These are phyloP conservation scores for Tolmerus cingulatus DNA, from an alignment of 2,888 invertebrate species.

Conservation along the genomic window DNA sequence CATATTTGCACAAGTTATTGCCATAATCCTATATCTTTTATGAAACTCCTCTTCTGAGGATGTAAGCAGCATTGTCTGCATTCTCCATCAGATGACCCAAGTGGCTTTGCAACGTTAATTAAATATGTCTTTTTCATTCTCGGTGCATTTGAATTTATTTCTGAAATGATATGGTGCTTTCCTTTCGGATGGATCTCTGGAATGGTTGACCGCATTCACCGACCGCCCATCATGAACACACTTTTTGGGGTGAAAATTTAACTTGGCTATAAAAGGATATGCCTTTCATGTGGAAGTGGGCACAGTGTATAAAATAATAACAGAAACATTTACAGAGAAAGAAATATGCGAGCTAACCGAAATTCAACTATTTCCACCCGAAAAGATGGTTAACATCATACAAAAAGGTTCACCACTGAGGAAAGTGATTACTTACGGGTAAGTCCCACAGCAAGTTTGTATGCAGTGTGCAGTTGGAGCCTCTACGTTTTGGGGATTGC, in stretches of 20 bases:
- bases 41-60: not conserved
- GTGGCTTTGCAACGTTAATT: not conserved
- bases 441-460: slow-evolving; percentile 51
- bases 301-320: slow-evolving; percentile 74
- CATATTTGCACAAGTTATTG: not conserved
- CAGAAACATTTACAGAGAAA: slow-evolving; percentile 70
- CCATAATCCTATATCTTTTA: not conserved
- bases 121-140: slow-evolving; percentile 19
- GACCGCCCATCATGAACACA: slow-evolving; percentile 29
- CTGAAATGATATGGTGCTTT: not conserved
- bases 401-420: slow-evolving; percentile 71
- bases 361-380: slow-evolving; percentile 69
- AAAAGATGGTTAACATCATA: slow-evolving; percentile 50
- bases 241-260: slow-evolving; percentile 9
- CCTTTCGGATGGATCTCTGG: not conserved
- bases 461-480: not conserved
- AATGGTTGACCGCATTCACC: slow-evolving; percentile 15
- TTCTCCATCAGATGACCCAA: not conserved
- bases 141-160: slow-evolving; percentile 1
- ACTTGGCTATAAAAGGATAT: slow-evolving; percentile 63
- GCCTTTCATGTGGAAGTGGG: slow-evolving; percentile 76
- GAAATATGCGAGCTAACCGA: slow-evolving; percentile 72
- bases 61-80: not conserved
- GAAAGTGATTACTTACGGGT: slow-evolving; percentile 71
- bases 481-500: slow-evolving; percentile 15